These are phyloP conservation scores for Dynastes tityus DNA, from an alignment of 2,888 invertebrate genomes.

Conservation along the genomic window DNA sequence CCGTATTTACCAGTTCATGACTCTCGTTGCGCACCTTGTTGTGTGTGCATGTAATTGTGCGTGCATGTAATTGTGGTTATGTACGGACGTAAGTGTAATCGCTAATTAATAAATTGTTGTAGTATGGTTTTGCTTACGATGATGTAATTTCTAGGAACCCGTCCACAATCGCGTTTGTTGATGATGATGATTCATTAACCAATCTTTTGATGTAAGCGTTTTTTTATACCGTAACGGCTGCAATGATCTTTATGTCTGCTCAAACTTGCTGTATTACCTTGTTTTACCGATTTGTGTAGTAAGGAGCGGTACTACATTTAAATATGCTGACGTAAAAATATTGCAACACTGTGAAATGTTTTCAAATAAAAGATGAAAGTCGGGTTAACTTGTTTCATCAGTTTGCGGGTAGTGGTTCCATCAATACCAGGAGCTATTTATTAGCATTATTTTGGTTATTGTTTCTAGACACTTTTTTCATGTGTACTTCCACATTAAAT, in stretches of 20 bases:
- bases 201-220: slow-evolving; percentile 20
- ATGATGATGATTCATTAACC: slow-evolving; percentile 22
- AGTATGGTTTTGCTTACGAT: slow-evolving; percentile 19
- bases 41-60: neutral
- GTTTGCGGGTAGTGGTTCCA: too few relatives aligned
- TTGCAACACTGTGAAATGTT: neutral
- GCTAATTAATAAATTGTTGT: slow-evolving; percentile 27
- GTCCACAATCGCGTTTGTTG: slow-evolving; percentile 3
- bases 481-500: too few relatives aligned
- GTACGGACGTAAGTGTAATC: neutral
- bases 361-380: too few relatives aligned
- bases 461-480: too few relatives aligned
- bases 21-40: too few relatives aligned
- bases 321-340: neutral
- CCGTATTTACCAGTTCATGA: too few relatives aligned
- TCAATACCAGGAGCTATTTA: too few relatives aligned
- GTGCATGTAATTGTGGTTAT: neutral
- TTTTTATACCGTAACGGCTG: slow-evolving; percentile 5
- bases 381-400: too few relatives aligned
- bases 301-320: neutral
- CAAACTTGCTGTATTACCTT: neutral
- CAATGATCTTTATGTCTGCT: slow-evolving; percentile 6
- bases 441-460: too few relatives aligned
- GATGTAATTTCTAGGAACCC: slow-evolving; percentile 41
- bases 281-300: neutral